phyloP scores from a whole-genome alignment of 2,797 vertebrate genomes.

The Paratrypauchen microcephalus region DNA sequence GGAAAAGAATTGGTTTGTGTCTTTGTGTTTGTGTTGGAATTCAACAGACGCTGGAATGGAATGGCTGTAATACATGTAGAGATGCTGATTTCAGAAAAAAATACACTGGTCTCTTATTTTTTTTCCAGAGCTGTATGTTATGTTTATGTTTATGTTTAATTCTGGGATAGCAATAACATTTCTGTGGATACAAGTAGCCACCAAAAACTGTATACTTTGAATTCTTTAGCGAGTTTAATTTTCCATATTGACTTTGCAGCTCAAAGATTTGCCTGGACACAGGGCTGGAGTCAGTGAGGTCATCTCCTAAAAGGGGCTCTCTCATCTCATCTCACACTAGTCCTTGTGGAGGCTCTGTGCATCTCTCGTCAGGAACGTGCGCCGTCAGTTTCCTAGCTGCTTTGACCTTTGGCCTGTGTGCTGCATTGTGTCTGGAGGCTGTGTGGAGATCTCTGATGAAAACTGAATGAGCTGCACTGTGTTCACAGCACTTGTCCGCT shows the following conservation, averaged over 20 bases:
- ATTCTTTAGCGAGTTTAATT: background rate
- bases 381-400: background rate
- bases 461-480: background rate
- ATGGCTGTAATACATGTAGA: too few relatives aligned
- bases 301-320: background rate
- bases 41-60: too few relatives aligned
- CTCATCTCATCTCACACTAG: background rate
- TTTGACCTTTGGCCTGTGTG: constrained; percentile 3
- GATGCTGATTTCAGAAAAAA: too few relatives aligned
- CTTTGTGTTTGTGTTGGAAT: too few relatives aligned
- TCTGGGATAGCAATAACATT: too few relatives aligned
- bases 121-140: too few relatives aligned
- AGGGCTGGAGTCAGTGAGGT: background rate
- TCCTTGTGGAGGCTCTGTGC: constrained; percentile 4
- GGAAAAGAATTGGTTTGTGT: too few relatives aligned
- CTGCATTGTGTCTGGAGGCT: background rate
- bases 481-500: background rate
- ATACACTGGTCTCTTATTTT: too few relatives aligned
- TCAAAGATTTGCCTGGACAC: background rate
- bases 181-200: too few relatives aligned
- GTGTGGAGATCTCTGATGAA: background rate
- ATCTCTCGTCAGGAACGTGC: background rate
- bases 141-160: too few relatives aligned
- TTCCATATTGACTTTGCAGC: background rate
- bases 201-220: background rate